Conservation (phyloP, 1,140 invertebrate genomes). For the Dryas iulia region DNA sequence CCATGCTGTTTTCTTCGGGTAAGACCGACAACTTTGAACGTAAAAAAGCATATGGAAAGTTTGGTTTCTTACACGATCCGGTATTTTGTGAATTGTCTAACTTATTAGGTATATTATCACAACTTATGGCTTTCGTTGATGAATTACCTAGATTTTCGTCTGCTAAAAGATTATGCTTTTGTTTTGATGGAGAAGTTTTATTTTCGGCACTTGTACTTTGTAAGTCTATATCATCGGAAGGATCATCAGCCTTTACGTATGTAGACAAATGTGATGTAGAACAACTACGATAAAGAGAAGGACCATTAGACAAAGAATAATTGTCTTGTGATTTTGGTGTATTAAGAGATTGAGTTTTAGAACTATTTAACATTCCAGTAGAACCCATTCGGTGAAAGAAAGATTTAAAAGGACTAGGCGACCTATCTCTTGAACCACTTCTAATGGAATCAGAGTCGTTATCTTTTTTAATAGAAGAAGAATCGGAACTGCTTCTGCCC, state of each 20-base stretch:
- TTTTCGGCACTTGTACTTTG: slow-evolving; percentile 74
- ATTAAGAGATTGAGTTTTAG: slow-evolving; percentile 78
- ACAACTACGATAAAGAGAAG: slow-evolving; percentile 85
- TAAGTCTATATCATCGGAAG: slow-evolving; percentile 87
- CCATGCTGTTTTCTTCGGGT: slow-evolving; percentile 85
- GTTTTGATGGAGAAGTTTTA: slow-evolving; percentile 62
- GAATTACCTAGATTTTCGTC: slow-evolving; percentile 72
- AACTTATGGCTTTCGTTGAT: slow-evolving; percentile 82
- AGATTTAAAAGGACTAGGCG: slow-evolving; percentile 85
- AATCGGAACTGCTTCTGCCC: slow-evolving; percentile 74
- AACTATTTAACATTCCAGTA: slow-evolving; percentile 86
- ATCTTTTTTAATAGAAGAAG: slow-evolving; percentile 69
- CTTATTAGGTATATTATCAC: slow-evolving; percentile 82
- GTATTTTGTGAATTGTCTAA: slow-evolving; percentile 71
- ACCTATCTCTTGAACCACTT: slow-evolving; percentile 78
- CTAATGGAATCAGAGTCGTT: slow-evolving; percentile 70
- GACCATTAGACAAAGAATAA: slow-evolving; percentile 75
- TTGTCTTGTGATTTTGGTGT: slow-evolving; percentile 64
- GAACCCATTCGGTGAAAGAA: slow-evolving; percentile 89
- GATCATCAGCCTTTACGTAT: slow-evolving; percentile 90
- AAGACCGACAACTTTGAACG: slow-evolving; percentile 87
- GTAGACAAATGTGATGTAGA: slow-evolving; percentile 88
- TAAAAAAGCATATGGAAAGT: slow-evolving; percentile 89
- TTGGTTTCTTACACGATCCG: slow-evolving; percentile 80
- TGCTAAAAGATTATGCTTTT: slow-evolving; percentile 53